Evolutionary conservation across 2,113 vertebrate genomes (phyloP), one percentile per base, ranked within the genome.

Genomic region (Nanger granti): DNA sequence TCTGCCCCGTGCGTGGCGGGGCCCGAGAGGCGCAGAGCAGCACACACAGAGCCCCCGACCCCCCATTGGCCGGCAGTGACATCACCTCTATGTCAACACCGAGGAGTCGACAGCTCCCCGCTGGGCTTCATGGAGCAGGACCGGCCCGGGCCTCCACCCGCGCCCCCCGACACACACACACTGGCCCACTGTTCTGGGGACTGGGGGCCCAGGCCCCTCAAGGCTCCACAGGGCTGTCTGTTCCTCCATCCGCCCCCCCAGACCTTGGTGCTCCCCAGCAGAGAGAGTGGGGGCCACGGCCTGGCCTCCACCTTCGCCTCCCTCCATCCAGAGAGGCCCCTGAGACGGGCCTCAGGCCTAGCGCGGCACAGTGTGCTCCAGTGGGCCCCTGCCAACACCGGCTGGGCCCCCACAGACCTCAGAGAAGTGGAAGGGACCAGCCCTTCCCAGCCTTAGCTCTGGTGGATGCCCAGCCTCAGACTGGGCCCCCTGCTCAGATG

Each of bases 161-260:
- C 41, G 8, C n/a, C 60, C 87, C 57, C 54, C 37, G 41, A 69
- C 57, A 4, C 2, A 69, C 92, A 97, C 90, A 97, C 97, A 97
- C 87, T 93, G 92, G 94, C 87, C 96, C 80, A 92, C 97, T 98
- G 97, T 96, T 95, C 57, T 83, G 95, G 94, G 97, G 96, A 66
- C 93, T 91, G 88, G 86, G 91, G 94, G 59, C 31, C 79, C 62
- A 31, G 49, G 37, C 55, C 41, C 18, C 0, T 49, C 49, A 2
- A 2, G 20, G 55, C 1, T 5, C 28, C 90, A 44, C 34, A 57
- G 91, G 12, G 37, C 92, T 47, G 57, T 24, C 66, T 20, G 29
- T 47, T 22, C 41, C 41, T 28, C 59, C n/a, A 0, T 20, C 86
- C 2, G 1, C 57, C 34, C 49, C 85, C 85, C 10, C 54, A 44